These are phyloP conservation scores for Kryphioiulus occultus DNA, from an alignment of 2,888 invertebrate species.

Conservation along the genomic window DNA sequence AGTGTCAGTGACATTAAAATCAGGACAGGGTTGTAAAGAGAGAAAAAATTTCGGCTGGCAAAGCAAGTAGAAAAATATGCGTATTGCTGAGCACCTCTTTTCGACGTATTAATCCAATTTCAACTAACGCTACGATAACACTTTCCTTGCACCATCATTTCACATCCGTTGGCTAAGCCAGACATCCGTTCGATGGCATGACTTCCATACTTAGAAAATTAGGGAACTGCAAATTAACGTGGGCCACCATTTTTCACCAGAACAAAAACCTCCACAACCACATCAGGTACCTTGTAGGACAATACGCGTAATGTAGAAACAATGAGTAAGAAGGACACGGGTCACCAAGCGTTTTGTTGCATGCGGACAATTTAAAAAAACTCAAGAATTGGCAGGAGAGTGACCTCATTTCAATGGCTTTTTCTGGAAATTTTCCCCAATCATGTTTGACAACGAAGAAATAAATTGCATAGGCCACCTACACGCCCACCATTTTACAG, in stretches of 20 bases:
- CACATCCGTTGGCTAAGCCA: constrained; percentile 3
- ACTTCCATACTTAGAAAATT: not conserved
- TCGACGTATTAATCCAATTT: not conserved
- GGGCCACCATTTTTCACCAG: not conserved
- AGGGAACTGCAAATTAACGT: not conserved
- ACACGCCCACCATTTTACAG: too few species aligned
- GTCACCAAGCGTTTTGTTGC: not conserved
- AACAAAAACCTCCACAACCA: not conserved
- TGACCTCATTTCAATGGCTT: not conserved
- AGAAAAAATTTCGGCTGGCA: not conserved
- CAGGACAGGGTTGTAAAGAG: not conserved
- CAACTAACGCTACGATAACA: not conserved
- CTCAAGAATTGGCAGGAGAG: not conserved
- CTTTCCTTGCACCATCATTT: not conserved
- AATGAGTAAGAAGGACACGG: not conserved
- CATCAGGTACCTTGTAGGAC: not conserved
- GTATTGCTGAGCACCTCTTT: not conserved
- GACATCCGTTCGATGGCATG: not conserved
- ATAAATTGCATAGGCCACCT: too few species aligned
- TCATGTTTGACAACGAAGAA: too few species aligned
- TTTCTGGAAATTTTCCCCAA: not conserved
- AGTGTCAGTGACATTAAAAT: not conserved
- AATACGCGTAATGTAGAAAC: not conserved
- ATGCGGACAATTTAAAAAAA: not conserved
- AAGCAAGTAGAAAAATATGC: not conserved